These are phyloP conservation scores for Melanargia galathea DNA, from an alignment of 2,888 invertebrate species.

Conservation along the genomic window DNA sequence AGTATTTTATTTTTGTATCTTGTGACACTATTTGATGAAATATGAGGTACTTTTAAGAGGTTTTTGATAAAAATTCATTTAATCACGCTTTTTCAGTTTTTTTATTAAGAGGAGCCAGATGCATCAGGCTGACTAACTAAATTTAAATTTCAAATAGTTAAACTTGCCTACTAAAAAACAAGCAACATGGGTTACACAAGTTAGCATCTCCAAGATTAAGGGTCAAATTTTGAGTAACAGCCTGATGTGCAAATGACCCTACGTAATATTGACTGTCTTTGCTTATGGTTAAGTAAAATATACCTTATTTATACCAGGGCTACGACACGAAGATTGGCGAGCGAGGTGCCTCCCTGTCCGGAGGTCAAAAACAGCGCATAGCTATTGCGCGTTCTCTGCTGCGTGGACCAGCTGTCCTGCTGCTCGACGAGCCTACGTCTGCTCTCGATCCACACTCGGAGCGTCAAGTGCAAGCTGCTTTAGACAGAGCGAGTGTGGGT, in stretches of 20 bases:
- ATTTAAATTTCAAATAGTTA: too few relatives aligned
- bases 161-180: too few relatives aligned
- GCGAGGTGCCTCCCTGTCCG: constrained; percentile 89
- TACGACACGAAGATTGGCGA: constrained; percentile 92
- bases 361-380: constrained; percentile 92
- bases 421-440: constrained; percentile 92
- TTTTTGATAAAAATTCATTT: neutral
- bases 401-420: constrained; percentile 87
- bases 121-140: too few relatives aligned
- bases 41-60: too few relatives aligned
- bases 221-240: too few relatives aligned
- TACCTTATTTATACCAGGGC: too few relatives aligned
- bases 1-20: neutral
- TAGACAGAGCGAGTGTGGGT: constrained; percentile 87
- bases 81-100: neutral
- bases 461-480: constrained; percentile 89
- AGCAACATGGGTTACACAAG: too few relatives aligned
- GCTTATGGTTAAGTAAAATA: too few relatives aligned
- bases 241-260: too few relatives aligned
- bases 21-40: neutral
- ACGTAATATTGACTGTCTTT: too few relatives aligned
- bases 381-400: constrained; percentile 92
- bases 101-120: neutral
- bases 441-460: constrained; percentile 92
- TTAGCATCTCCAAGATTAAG: too few relatives aligned